Base-by-base conservation (phyloP, 2,113 vertebrate species). In the Callaeas wilsoni region DNA sequence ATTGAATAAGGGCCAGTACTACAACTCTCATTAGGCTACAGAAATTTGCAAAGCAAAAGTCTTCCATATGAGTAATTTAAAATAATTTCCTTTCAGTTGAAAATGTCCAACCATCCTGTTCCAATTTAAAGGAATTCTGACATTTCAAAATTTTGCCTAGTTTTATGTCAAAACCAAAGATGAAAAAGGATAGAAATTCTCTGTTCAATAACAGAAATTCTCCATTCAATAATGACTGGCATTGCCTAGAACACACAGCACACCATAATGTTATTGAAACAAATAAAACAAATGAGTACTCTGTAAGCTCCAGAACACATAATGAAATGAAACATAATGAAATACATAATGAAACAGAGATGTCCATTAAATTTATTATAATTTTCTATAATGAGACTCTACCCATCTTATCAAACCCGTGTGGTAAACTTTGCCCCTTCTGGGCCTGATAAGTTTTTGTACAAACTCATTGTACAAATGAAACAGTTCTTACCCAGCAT, bases 1-100 rank as follows among this genome's bases (percentile, higher is more conserved):
- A 75, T 8, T 0, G 0, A 67, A 47, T 35, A 75, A 71, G 56
- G 18, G 39, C 2, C 17, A 44, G 35, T 25, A 27, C 6, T 56
- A 9, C 15, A 75, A 42, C n/a, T 33, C 22, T 20, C 22, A 67
- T 82, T 39, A 55, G 41, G 25, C 15, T 90, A 69, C 19, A 80
- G n/a, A 55, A 83, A 80, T 65, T 53, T 73, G 21, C 13, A 78
- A 50, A 74, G 13, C 16, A 65, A 47, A 79, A 44, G 7, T 47
- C 13, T 64, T 79, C 13, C 10, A n/a, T 64, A 64, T 84, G 37
- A 79, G 32, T 25, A 87, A 60, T n/a, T 16, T 47, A 41, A 71
- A 75, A 71, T 22, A n/a, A 49, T 68, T 68, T 67, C 49, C 22
- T 80, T 73, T 75, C 44, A 26, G 39, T 44, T 55, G 32, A 90